Conservation (phyloP, 2,113 vertebrate genomes). For the Mesocricetus auratus region DNA sequence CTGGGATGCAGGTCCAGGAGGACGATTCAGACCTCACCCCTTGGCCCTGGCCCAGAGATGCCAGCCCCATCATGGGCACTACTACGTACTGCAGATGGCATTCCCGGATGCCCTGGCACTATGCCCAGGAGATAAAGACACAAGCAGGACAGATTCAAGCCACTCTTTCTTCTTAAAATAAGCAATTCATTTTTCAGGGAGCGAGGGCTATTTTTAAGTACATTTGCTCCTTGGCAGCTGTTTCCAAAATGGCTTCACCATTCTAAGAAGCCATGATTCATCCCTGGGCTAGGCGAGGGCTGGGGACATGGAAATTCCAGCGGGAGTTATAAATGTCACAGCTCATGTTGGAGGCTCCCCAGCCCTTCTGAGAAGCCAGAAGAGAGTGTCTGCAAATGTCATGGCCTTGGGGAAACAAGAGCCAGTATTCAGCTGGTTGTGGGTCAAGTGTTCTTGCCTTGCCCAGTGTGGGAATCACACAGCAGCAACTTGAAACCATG, state of each 20-base stretch:
- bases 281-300: conserved; percentile 7
- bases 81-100: conserved; percentile 15
- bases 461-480: background rate
- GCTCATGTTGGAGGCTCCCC: conserved; percentile 46
- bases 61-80: background rate
- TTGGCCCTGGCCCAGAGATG: background rate
- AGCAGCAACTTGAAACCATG: background rate
- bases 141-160: conserved; percentile 67
- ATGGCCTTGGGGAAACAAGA: conserved; percentile 46
- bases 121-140: conserved; percentile 66
- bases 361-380: background rate
- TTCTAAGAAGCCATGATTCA: conserved; percentile 76
- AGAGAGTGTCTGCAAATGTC: background rate
- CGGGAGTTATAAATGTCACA: conserved; percentile 68
- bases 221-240: conserved; percentile 69
- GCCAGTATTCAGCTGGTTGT: background rate
- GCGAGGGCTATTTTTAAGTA: conserved; percentile 67
- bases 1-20: background rate
- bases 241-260: conserved; percentile 51
- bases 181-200: conserved; percentile 69
- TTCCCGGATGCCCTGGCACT: conserved; percentile 45
- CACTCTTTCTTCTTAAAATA: conserved; percentile 71
- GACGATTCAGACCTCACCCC: conserved; percentile 7
- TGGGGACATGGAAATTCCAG: conserved; percentile 70
- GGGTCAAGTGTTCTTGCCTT: background rate